Evolutionary conservation across 2,113 vertebrate species (phyloP), one percentile per base, ranked within the genome.

Genomic region (Prolemur simus): DNA sequence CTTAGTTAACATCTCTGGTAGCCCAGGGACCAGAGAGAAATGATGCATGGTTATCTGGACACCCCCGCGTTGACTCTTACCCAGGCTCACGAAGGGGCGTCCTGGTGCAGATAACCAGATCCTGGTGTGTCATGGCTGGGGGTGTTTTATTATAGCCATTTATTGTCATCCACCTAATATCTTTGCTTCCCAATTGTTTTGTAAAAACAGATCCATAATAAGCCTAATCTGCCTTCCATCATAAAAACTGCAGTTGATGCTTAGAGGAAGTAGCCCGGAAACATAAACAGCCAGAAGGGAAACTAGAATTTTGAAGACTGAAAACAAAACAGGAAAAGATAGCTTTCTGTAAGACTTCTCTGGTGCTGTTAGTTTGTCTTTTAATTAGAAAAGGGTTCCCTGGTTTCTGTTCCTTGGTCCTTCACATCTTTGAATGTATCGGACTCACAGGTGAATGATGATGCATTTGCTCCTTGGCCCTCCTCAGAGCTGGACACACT

Each of bases 161-260:
- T 95, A 74, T 71, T 89, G 73, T 91, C 78, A 29, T 64, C 49
- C 25, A 69, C 42, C 63, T 21, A 39, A 15, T 81, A 64, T 49
- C 91, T 92, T 88, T 78, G 81, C 56, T 96, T 92, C 80, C 69
- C 80, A 39, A 1, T 78, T 92, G 82, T 95, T 97, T 49, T 89
- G 47, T 88, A 42, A 84, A 97, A 91, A 42, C 85, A 94, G 88
- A 54, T 89, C 87, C 45, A 23, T 92, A 45, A 8, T 76, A 80
- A 74, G 21, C 93, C 83, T 86, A 73, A 80, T 69, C 49, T 91
- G 77, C 87, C 58, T 68, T 78, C 71, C 34, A 8, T 78, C 73
- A 5, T 66, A 86, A 96, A 95, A 81, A 85, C 39, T 9, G 5
- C 69, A 52, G 58, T 11, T 47, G 82, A 18, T 58, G 60, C 49